Evolutionary conservation across 2,113 vertebrate species (phyloP).

Genomic region (Pollachius pollachius): DNA sequence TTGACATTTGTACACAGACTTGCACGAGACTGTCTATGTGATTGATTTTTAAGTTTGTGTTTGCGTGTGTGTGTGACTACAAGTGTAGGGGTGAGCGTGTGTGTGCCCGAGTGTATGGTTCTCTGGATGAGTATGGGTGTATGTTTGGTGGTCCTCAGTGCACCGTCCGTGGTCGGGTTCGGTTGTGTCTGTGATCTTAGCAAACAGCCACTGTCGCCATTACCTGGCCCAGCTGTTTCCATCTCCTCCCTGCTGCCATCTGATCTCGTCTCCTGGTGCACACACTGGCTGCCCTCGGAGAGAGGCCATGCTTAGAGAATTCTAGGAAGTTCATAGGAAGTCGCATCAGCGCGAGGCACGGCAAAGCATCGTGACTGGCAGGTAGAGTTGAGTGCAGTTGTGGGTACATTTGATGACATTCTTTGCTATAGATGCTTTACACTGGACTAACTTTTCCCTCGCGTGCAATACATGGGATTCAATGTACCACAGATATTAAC

Average conservation of each 20-base stretch:
- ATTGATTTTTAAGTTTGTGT: background rate
- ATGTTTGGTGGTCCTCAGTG: conserved; percentile 39
- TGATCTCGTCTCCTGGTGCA: background rate
- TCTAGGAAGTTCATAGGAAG: background rate
- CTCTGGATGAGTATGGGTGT: conserved; percentile 23
- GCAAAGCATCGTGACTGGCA: too few relatives aligned
- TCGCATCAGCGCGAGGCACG: conserved; percentile 27
- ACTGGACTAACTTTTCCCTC: too few relatives aligned
- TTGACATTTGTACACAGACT: too few relatives aligned
- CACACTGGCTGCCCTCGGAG: background rate
- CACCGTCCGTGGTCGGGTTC: background rate
- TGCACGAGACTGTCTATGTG: too few relatives aligned
- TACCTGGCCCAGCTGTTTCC: background rate
- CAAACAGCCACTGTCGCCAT: background rate
- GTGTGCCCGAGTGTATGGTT: too few relatives aligned
- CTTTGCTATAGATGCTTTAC: too few relatives aligned
- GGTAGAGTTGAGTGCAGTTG: too few relatives aligned
- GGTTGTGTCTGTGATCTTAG: background rate
- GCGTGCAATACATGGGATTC: too few relatives aligned
- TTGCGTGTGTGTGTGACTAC: too few relatives aligned
- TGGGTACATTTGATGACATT: too few relatives aligned
- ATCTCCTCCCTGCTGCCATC: background rate
- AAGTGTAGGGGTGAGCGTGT: too few relatives aligned
- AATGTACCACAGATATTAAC: too few relatives aligned
- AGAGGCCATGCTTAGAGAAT: background rate